Evolutionary conservation across 1,140 invertebrate genomes (phyloP).

Genomic region (Wasmannia auropunctata): DNA sequence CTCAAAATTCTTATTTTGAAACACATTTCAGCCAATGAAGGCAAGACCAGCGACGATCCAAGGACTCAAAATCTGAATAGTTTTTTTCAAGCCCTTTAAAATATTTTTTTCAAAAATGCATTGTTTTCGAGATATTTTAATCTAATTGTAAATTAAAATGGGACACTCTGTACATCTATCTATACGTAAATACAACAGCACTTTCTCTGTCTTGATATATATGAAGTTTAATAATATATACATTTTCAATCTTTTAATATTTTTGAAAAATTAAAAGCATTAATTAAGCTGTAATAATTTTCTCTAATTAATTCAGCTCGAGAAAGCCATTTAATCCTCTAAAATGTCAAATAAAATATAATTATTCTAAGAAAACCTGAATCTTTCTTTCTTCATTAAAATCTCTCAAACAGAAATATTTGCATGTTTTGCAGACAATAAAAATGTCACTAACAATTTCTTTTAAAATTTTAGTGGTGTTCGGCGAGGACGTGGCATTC

Average conservation of each 20-base stretch:
- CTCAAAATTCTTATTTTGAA: too few relatives aligned
- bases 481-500: conserved; percentile 99
- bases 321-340: background rate
- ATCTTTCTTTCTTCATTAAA: background rate
- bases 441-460: background rate
- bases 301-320: too few relatives aligned
- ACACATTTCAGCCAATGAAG: too few relatives aligned
- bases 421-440: conserved; percentile 8
- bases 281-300: background rate
- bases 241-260: background rate
- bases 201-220: background rate
- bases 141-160: too few relatives aligned
- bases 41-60: too few relatives aligned
- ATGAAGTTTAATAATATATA: background rate
- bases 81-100: too few relatives aligned
- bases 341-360: background rate
- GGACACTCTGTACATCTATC: too few relatives aligned
- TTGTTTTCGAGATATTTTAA: too few relatives aligned
- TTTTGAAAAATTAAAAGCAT: background rate
- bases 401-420: background rate
- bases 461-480: conserved; percentile 88
- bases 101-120: too few relatives aligned
- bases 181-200: background rate
- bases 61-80: too few relatives aligned
- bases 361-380: background rate